Evolutionary conservation across 2,113 vertebrate species (phyloP).

Genomic region (Xiphophorus hellerii): DNA sequence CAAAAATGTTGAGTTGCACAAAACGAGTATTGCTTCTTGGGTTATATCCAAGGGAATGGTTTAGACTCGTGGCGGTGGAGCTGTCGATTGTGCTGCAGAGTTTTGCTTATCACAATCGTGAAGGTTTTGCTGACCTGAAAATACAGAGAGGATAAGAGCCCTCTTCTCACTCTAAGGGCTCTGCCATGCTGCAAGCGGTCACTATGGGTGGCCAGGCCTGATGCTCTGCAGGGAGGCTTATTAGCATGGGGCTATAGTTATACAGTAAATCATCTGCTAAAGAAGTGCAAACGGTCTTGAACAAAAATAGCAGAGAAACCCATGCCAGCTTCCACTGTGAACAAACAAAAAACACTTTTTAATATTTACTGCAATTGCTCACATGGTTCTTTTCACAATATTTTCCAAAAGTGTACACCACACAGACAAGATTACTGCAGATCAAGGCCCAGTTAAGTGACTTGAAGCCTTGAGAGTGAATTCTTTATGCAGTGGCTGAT

Average conservation of each 20-base stretch:
- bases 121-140: slow-evolving; percentile 62
- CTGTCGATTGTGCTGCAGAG: slow-evolving; percentile 38
- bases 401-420: too few species aligned
- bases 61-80: slow-evolving; percentile 28
- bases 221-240: slow-evolving; percentile 29
- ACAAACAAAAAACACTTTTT: too few species aligned
- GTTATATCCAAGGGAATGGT: slow-evolving; percentile 10
- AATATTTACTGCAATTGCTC: too few species aligned
- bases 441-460: too few species aligned
- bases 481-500: too few species aligned
- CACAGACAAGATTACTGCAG: too few species aligned
- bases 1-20: slow-evolving; percentile 28
- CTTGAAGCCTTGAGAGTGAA: too few species aligned
- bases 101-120: slow-evolving; percentile 57
- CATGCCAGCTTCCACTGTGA: too few species aligned
- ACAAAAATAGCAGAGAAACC: too few species aligned
- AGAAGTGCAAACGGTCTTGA: slow-evolving; percentile 7
- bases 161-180: slow-evolving; percentile 23
- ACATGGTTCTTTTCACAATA: too few species aligned
- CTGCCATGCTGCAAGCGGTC: slow-evolving; percentile 13
- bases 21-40: slow-evolving; percentile 16
- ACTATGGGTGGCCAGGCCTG: neutral
- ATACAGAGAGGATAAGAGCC: slow-evolving; percentile 27
- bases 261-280: slow-evolving; percentile 34
- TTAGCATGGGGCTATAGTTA: slow-evolving; percentile 28